These are phyloP conservation scores for Tanytarsus gracilentus DNA, from an alignment of 2,888 invertebrate genomes.

Conservation along the genomic window DNA sequence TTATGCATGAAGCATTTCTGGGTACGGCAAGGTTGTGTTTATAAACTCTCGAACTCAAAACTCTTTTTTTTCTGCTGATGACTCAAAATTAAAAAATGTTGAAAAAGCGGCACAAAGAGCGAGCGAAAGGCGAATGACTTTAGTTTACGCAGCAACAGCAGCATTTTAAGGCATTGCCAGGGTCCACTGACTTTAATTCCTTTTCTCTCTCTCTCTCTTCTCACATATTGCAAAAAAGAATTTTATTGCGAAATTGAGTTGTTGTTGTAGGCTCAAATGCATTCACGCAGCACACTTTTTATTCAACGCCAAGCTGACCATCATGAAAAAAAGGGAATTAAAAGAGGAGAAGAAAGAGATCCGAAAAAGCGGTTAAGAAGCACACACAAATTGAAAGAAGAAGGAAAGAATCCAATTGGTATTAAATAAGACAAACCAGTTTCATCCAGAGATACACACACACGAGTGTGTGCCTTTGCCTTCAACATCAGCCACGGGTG, in stretches of 20 bases:
- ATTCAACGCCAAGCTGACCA: not conserved
- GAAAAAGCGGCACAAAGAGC: not conserved
- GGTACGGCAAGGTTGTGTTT: slow-evolving; percentile 9
- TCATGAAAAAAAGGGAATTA: not conserved
- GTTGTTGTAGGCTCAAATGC: slow-evolving; percentile 2
- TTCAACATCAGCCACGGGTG: not conserved
- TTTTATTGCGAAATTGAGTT: slow-evolving; percentile 1
- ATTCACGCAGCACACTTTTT: slow-evolving; percentile 6
- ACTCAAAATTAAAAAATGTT: not conserved
- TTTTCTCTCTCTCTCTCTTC: not conserved
- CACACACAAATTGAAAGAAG: not conserved
- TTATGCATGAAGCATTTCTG: slow-evolving; percentile 16
- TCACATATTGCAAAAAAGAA: not conserved
- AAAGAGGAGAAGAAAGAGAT: slow-evolving; percentile 3
- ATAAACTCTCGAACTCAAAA: not conserved
- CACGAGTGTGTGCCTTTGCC: too few species aligned
- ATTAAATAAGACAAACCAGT: not conserved
- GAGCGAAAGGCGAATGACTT: slow-evolving; percentile 3
- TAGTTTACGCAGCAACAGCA: not conserved
- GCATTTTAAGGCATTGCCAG: too few species aligned
- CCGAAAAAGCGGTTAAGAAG: not conserved
- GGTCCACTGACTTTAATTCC: slow-evolving; percentile 3
- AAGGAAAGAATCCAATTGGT: not conserved
- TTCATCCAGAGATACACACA: too few species aligned
- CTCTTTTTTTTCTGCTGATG: slow-evolving; percentile 1